A percentile compares a stretch with the other conserved stretches of the same genome.
These are phyloP conservation scores for Acipenser oxyrinchus DNA, from an alignment of 2,797 vertebrate species.

Conservation along the genomic window DNA sequence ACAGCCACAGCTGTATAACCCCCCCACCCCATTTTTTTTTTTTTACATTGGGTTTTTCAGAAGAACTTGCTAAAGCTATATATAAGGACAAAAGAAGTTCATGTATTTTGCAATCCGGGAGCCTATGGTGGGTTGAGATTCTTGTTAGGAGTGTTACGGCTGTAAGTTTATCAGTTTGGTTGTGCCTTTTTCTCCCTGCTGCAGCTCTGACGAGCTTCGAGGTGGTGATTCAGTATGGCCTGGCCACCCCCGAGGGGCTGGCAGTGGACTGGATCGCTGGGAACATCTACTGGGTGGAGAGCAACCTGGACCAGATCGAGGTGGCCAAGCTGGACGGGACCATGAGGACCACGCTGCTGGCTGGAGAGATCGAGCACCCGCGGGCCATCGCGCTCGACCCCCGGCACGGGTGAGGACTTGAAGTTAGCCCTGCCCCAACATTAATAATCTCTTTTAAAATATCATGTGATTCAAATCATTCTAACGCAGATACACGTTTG, in stretches of 20 bases:
- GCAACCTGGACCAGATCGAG: conserved; percentile 96
- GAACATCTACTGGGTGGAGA: conserved; percentile 99
- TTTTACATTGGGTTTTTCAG: background rate
- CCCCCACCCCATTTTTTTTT: no score
- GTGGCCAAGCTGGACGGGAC: conserved; percentile 92
- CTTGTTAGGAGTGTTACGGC: no score
- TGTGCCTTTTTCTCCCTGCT: background rate
- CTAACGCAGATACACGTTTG: no score
- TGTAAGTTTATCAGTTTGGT: no score
- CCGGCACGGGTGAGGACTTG: conserved; percentile 74
- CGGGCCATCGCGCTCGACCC: conserved; percentile 90
- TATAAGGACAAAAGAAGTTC: background rate
- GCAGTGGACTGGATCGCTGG: conserved; percentile 97
- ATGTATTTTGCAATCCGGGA: background rate
- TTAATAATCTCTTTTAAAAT: background rate
- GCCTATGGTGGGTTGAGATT: no score
- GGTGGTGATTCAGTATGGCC: conserved; percentile 91
- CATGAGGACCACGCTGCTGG: conserved; percentile 88
- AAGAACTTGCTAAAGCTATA: no score
- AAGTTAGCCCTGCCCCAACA: background rate
- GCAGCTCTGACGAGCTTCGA: conserved; percentile 91
- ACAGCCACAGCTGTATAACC: no score
- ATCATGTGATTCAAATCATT: no score
- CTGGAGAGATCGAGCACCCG: conserved; percentile 92
- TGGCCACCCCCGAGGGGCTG: conserved; percentile 90